Conservation (phyloP, 2,888 invertebrate species). For the Himalopsyche kuldschensis region DNA sequence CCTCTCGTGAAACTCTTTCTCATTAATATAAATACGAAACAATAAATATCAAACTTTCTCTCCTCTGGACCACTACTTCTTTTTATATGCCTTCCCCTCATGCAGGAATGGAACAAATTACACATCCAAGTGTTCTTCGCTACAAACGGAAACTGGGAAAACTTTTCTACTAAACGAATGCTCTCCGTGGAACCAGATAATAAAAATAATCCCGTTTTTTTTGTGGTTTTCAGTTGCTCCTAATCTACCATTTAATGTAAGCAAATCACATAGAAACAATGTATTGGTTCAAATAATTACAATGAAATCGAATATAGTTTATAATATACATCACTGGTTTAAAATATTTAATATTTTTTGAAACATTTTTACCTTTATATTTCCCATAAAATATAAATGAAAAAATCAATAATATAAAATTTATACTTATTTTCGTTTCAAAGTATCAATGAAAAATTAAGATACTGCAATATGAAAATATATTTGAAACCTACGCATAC, state of each 20-base stretch:
- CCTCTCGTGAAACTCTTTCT: conserved; percentile 35
- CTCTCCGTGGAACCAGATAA: not conserved
- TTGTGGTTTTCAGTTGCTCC: not conserved
- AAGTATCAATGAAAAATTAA: too few species aligned
- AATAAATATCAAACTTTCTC: conserved; percentile 39
- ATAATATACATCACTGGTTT: too few species aligned
- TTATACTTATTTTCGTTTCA: too few species aligned
- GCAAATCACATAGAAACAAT: too few species aligned
- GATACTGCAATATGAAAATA: too few species aligned
- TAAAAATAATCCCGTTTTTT: not conserved
- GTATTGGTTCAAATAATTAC: too few species aligned
- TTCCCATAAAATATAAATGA: too few species aligned
- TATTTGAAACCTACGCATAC: too few species aligned
- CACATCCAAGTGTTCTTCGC: conserved; percentile 29
- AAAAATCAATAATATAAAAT: too few species aligned
- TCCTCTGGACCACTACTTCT: not conserved
- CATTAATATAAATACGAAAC: conserved; percentile 40
- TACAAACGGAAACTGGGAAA: conserved; percentile 22
- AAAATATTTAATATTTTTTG: too few species aligned
- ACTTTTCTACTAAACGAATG: conserved; percentile 34
- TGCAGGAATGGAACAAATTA: conserved; percentile 21
- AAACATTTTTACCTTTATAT: not conserved
- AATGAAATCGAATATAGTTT: too few species aligned
- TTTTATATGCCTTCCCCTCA: not conserved
- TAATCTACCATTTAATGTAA: too few species aligned